These are phyloP conservation scores for Leucoraja ocellata DNA, from an alignment of 2,797 vertebrate species.

Conservation along the genomic window DNA sequence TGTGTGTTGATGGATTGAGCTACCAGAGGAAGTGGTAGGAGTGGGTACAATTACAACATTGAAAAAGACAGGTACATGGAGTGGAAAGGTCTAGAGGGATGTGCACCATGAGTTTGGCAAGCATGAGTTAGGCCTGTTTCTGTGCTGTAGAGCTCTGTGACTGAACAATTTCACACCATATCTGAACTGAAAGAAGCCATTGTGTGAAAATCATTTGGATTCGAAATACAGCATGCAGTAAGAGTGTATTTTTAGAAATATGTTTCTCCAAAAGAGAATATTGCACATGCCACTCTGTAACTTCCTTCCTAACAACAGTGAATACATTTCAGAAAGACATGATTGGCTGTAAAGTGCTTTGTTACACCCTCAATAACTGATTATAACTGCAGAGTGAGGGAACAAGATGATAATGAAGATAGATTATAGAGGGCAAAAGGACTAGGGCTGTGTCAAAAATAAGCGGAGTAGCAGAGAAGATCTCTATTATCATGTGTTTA, in stretches of 20 bases:
- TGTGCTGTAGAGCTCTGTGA: too few relatives aligned
- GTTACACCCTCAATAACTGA: too few relatives aligned
- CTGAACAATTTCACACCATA: neutral
- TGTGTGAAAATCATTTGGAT: neutral
- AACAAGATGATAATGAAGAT: neutral
- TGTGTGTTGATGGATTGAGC: too few relatives aligned
- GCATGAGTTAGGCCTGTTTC: too few relatives aligned
- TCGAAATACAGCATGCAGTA: neutral
- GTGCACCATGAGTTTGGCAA: too few relatives aligned
- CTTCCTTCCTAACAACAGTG: neutral
- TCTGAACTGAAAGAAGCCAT: neutral
- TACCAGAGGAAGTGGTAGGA: too few relatives aligned
- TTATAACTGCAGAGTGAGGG: too few relatives aligned
- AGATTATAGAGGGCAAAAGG: neutral
- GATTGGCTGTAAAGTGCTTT: too few relatives aligned
- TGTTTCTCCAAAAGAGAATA: neutral
- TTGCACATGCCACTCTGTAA: neutral
- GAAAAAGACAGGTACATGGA: too few relatives aligned
- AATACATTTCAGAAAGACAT: too few relatives aligned
- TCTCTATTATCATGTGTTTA: neutral
- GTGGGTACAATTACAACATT: too few relatives aligned
- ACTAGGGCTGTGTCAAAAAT: neutral
- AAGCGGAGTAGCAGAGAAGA: neutral
- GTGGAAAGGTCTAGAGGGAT: too few relatives aligned
- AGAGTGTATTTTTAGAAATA: neutral